Conservation (phyloP, 2,888 invertebrate species). For the Drepana falcataria region DNA sequence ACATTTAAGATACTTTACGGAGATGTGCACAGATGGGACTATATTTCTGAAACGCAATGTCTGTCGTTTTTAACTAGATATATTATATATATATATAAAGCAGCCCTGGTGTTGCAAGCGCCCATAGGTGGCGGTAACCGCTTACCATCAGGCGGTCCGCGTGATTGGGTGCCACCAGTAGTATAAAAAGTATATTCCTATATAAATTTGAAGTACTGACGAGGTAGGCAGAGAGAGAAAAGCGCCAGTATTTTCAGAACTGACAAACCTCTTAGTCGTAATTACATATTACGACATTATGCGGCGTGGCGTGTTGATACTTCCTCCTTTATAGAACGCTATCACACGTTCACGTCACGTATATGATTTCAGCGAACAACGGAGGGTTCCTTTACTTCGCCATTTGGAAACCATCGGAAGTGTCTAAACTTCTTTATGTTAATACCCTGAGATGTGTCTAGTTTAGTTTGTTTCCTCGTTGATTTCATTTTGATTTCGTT, state of each 20-base stretch:
- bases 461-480: background rate
- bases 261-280: too few relatives aligned
- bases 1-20: slow-evolving; percentile 1
- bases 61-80: too few relatives aligned
- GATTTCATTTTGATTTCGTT: background rate
- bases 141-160: too few relatives aligned
- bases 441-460: slow-evolving; percentile 2
- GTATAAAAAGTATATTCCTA: too few relatives aligned
- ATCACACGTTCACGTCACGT: slow-evolving; percentile 1
- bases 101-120: too few relatives aligned
- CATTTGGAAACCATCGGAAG: slow-evolving; percentile 4
- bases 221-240: too few relatives aligned
- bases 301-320: background rate
- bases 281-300: background rate
- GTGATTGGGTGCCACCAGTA: too few relatives aligned
- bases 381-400: slow-evolving; percentile 5
- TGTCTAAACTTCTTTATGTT: slow-evolving; percentile 6
- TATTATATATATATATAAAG: too few relatives aligned
- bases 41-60: background rate
- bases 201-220: too few relatives aligned
- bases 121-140: too few relatives aligned
- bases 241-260: too few relatives aligned
- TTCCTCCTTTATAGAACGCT: background rate
- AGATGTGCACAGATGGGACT: background rate
- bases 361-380: background rate